Conservation (phyloP, 2,113 vertebrate genomes). For the Eurystomus gularis region DNA sequence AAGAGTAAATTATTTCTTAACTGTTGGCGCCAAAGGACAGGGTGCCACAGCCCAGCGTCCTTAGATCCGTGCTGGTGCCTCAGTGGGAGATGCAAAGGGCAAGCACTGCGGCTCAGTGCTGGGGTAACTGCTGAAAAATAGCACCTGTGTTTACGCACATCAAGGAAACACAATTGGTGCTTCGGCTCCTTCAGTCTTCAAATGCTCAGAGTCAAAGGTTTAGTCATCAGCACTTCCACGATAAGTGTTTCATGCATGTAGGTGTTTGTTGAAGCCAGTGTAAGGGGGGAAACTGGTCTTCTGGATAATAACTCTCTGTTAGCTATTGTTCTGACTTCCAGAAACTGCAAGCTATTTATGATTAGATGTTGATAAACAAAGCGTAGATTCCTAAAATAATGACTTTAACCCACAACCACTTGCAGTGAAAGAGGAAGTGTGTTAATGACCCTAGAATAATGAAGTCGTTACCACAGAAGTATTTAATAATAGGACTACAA, state of each 20-base stretch:
- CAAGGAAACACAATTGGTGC: background rate
- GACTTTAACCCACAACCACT: background rate
- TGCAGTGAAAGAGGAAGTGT: slow-evolving; percentile 6
- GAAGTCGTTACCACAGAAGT: slow-evolving; percentile 14
- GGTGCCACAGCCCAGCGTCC: background rate
- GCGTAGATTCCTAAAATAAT: background rate
- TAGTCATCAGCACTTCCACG: background rate
- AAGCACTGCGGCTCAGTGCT: background rate
- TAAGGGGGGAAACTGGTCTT: background rate
- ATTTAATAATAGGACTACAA: slow-evolving; percentile 11
- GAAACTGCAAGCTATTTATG: background rate
- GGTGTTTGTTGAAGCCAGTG: background rate
- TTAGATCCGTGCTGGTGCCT: background rate
- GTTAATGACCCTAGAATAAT: slow-evolving; percentile 31
- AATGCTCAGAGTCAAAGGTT: background rate
- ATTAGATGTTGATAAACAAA: slow-evolving; percentile 6
- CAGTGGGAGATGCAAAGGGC: background rate
- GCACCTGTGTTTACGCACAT: background rate
- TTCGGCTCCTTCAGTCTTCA: background rate
- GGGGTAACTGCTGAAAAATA: background rate
- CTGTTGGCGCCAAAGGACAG: background rate
- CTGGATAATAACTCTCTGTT: background rate
- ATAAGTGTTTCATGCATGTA: background rate
- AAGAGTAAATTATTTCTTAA: background rate
- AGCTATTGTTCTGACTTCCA: background rate